A percentile compares a stretch with the other conserved stretches of the same genome.
Evolutionary conservation across 2,888 invertebrate species (phyloP).

Genomic region (Eupithecia abbreviata): DNA sequence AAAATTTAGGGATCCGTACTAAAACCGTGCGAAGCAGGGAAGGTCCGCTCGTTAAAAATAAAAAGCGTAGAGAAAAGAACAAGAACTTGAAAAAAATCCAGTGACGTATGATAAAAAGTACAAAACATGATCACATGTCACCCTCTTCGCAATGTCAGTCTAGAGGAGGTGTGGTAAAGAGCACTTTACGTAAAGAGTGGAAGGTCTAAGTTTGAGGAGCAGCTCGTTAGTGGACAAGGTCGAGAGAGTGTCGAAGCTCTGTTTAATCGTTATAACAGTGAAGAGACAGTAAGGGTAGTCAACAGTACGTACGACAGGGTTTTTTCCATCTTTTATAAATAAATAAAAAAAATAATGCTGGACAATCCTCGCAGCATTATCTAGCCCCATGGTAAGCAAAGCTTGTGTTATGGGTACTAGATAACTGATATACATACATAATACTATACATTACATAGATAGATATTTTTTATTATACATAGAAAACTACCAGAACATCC

Average conservation of each 20-base stretch:
- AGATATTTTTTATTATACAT: too few species aligned
- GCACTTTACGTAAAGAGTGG: constrained; percentile 41
- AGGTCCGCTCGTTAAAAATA: too few species aligned
- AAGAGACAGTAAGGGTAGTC: not conserved
- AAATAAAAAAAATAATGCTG: too few species aligned
- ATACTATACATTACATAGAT: too few species aligned
- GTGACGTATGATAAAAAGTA: not conserved
- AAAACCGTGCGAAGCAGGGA: too few species aligned
- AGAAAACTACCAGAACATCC: too few species aligned
- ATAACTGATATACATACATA: too few species aligned
- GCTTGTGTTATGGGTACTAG: too few species aligned
- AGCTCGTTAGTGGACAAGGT: constrained; percentile 50
- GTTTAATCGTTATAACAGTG: not conserved
- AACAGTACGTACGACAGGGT: not conserved
- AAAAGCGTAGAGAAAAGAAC: not conserved
- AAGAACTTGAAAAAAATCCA: not conserved
- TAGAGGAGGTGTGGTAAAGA: constrained; percentile 36
- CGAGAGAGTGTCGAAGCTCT: constrained; percentile 34
- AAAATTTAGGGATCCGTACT: too few species aligned
- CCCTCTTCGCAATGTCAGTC: constrained; percentile 13
- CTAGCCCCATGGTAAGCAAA: too few species aligned
- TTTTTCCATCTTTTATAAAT: not conserved
- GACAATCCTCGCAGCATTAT: too few species aligned
- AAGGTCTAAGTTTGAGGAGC: constrained; percentile 45
- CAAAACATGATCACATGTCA: not conserved